A percentile compares a stretch with the other conserved stretches of the same genome.
These are phyloP conservation scores for Notocelia uddmanniana DNA, from an alignment of 2,888 invertebrate species.

Conservation along the genomic window DNA sequence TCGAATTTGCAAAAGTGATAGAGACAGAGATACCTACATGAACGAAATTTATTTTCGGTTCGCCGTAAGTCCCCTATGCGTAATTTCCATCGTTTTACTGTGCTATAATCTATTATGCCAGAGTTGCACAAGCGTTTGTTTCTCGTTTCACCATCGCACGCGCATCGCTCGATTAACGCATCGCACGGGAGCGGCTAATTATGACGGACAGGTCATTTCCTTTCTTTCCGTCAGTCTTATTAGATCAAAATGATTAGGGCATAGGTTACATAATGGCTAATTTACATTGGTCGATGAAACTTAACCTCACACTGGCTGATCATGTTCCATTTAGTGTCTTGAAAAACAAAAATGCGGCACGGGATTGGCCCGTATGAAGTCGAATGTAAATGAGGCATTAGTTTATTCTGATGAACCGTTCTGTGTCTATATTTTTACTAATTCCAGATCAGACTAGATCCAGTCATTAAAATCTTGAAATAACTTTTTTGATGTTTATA, in stretches of 20 bases:
- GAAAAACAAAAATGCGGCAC: background rate
- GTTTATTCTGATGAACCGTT: background rate
- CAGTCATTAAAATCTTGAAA: background rate
- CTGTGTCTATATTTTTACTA: background rate
- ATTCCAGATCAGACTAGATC: background rate
- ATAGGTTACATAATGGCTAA: too few relatives aligned
- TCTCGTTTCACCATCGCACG: constrained; percentile 12
- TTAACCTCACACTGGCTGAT: too few relatives aligned
- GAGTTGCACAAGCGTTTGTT: constrained; percentile 26
- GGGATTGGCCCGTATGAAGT: too few relatives aligned
- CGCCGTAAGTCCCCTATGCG: too few relatives aligned
- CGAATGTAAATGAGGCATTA: background rate
- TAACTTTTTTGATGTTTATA: background rate
- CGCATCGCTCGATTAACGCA: constrained; percentile 17
- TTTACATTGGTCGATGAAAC: too few relatives aligned
- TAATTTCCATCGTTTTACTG: too few relatives aligned
- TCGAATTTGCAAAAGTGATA: too few relatives aligned
- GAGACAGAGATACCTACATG: too few relatives aligned
- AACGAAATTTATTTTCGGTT: too few relatives aligned
- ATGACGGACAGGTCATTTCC: constrained; percentile 35
- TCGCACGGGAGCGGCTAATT: constrained; percentile 34
- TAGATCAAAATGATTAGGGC: background rate
- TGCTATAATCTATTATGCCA: too few relatives aligned
- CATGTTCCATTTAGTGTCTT: background rate
- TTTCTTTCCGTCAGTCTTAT: background rate